Evolutionary conservation across 2,113 vertebrate species (phyloP).

Genomic region (Lepisosteus oculatus): DNA sequence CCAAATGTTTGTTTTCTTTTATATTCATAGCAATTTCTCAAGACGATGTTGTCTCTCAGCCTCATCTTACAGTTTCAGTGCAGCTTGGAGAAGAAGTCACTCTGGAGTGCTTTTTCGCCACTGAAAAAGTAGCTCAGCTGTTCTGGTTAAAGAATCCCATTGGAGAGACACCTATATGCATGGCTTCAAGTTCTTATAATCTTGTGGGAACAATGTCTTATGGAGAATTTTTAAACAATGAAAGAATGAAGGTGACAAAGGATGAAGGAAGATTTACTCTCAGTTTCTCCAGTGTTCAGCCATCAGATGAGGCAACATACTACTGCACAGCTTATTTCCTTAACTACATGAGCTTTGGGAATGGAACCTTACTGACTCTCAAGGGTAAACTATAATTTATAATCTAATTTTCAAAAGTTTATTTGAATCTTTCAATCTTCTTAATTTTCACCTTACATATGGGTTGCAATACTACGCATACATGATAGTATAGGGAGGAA

Average conservation of each 20-base stretch:
- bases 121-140: background rate
- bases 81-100: background rate
- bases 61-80: background rate
- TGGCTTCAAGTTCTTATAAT: background rate
- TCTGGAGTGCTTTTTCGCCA: background rate
- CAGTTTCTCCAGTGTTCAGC: background rate
- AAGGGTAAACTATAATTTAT: background rate
- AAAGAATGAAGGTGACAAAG: background rate
- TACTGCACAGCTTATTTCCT: background rate
- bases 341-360: background rate
- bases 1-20: no score
- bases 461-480: no score
- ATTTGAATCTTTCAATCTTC: no score
- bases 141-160: background rate
- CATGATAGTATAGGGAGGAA: no score
- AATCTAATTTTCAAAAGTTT: no score
- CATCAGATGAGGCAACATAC: background rate
- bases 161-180: background rate
- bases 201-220: background rate
- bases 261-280: background rate
- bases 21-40: no score
- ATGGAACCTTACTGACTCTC: constrained; percentile 1
- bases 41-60: background rate
- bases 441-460: no score
- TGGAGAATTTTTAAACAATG: background rate